Base-by-base conservation (phyloP, 2,888 invertebrate species). In the Choristoneura rosaceana region DNA sequence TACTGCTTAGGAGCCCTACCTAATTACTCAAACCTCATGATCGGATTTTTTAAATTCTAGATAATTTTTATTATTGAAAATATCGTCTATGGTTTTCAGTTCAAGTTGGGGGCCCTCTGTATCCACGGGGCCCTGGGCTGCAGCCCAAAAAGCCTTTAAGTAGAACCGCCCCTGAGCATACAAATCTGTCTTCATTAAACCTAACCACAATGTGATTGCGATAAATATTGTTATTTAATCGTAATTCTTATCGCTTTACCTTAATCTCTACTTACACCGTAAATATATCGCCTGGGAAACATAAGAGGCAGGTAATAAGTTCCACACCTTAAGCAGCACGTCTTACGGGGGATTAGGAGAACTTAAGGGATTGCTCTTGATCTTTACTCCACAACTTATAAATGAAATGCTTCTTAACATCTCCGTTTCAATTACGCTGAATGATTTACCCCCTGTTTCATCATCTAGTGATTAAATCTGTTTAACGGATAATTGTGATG, bases 231-330 rank as follows among this genome's bases (percentile, higher is more conserved):
- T n/a, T n/a, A 2, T 5, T n/a, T n/a, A 14, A 47, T n/a, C 5
- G 47, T 47, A 47, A 47, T 47, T 47, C 7, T 15, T 25, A 25
- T 55, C 25, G 25, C 12, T 55, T 55, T 25, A 55, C 25, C 25
- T 4, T 55, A 25, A 55, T 55, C 55, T 15, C 55, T 12, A 8
- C 52, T 25, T 4, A 55, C 55, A 12, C 55, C 25, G 55, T 55
- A 25, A 17, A 55, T 55, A 55, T 55, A 55, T 55, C 25, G 55
- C 7, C 12, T 55, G 55, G 55, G 25, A 25, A 55, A 55, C 55
- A 25, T 10, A 12, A 55, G 55, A 55, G 25, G 55, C 55, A 55
- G 55, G 55, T 55, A 55, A 55, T 55, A 55, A 55, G 55, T 55
- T 12, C 55, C 25, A 25, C 55, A 3, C 55, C 55, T 55, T 15